Evolutionary conservation across 2,113 vertebrate genomes (phyloP), one percentile per base, ranked within the genome.

Genomic region (Epinephelus cyanopodus): DNA sequence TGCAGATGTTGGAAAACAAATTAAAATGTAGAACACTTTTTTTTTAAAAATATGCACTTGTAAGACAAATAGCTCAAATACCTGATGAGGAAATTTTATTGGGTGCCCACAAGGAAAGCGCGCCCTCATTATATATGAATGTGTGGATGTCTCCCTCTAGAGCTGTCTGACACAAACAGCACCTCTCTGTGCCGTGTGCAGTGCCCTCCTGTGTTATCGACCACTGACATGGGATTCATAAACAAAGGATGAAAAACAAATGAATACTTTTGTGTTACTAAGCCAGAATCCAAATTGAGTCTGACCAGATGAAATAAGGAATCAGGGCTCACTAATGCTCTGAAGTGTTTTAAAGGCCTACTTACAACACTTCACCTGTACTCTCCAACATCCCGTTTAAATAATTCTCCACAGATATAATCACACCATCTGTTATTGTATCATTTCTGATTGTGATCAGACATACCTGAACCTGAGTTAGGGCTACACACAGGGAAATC

Each of bases 91-190:
- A 27, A 2, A 19, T 42, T 5, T 47, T 7, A 25, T 23, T 4
- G 10, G 6, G 39, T 57, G 23, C 7, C 25, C 10, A 3, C 4
- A n/a, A 48, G 33, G 4, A 23, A 33, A 48, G 10, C 13, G 4
- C 23, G n/a, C 27, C 39, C 4, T 19, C 2, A 45, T 2, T 8
- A 2, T 13, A 2, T 25, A 25, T 37, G 13, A 57, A 42, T 9
- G 17, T 52, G 77, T 21, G 21, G 0, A n/a, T 52, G 77, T 84
- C 74, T 27, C 78, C 84, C 78, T 84, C 87, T 84, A 73, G 78
- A 29, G 87, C 2, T 60, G 18, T 0, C 4, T 18, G 13, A 29
- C 17, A 25, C 54, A 67, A 71, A 81, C 74, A 58, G 42, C 84
- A 74, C 0, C 45, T 61, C 18, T 14, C 6, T 21, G 4, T 19